These are phyloP conservation scores for Drosophila oshimai DNA, from an alignment of 1,140 invertebrate genomes.

Conservation along the genomic window DNA sequence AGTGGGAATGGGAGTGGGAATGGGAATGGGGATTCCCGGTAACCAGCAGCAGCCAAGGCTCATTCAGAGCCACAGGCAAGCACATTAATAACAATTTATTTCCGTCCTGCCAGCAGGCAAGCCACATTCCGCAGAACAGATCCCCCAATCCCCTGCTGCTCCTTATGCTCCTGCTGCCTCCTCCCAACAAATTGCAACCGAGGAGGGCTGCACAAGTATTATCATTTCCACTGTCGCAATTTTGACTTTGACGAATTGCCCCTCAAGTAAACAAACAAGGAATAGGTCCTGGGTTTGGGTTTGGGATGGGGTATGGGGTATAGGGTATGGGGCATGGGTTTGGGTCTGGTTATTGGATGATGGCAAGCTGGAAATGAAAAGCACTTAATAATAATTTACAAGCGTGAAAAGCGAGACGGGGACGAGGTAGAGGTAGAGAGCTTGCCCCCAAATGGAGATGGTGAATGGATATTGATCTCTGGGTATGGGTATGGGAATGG, in stretches of 20 bases:
- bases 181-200: conserved; percentile 56
- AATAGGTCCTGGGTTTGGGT: neutral
- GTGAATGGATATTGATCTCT: neutral
- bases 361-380: conserved; percentile 58
- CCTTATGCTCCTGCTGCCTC: neutral
- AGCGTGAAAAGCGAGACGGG: conserved; percentile 1
- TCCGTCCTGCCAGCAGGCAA: conserved; percentile 44
- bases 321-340: neutral
- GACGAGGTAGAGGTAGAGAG: neutral
- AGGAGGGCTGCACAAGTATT: conserved; percentile 52
- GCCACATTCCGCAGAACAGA: conserved; percentile 48
- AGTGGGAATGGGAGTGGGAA: neutral
- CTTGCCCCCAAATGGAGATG: neutral
- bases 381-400: conserved; percentile 72
- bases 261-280: conserved; percentile 27
- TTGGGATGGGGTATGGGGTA: no score
- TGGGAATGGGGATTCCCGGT: neutral
- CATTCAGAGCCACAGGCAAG: conserved; percentile 41
- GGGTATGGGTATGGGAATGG: neutral
- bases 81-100: conserved; percentile 81
- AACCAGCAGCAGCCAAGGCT: conserved; percentile 2
- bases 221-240: conserved; percentile 61
- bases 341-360: conserved; percentile 7
- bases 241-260: conserved; percentile 75
- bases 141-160: neutral